These are phyloP conservation scores for Priocnemis perturbator DNA, from an alignment of 2,888 invertebrate species.

Conservation along the genomic window DNA sequence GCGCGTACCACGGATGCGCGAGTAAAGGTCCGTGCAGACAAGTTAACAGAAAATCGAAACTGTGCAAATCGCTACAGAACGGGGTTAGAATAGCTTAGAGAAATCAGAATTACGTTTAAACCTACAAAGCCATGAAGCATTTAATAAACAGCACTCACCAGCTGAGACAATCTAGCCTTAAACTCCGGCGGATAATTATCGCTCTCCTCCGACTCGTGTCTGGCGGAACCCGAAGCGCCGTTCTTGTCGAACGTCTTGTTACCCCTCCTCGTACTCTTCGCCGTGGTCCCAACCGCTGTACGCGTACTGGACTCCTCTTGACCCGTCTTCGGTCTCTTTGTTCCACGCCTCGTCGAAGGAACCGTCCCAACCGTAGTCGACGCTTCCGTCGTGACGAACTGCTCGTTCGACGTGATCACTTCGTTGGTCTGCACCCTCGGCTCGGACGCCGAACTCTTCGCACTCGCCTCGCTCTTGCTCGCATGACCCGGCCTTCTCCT, in stretches of 20 bases:
- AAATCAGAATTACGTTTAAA: too few species aligned
- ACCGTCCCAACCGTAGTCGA: conserved; percentile 20
- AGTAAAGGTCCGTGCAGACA: too few species aligned
- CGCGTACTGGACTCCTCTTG: background rate
- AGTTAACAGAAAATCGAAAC: too few species aligned
- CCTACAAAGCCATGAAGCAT: too few species aligned
- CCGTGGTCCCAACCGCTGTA: conserved; percentile 26
- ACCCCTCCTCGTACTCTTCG: conserved; percentile 52
- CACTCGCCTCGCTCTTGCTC: conserved; percentile 22
- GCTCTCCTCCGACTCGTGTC: conserved; percentile 51
- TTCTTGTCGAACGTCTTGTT: conserved; percentile 57
- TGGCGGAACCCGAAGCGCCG: conserved; percentile 30
- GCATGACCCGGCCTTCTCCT: conserved; percentile 58
- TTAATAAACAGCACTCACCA: conserved; percentile 60
- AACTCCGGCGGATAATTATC: conserved; percentile 72
- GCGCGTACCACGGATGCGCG: background rate
- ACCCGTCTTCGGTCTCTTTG: conserved; percentile 39
- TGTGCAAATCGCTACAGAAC: background rate
- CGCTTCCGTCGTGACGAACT: conserved; percentile 32
- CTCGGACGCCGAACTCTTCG: conserved; percentile 20
- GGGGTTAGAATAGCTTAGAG: background rate
- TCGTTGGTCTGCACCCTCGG: conserved; percentile 53
- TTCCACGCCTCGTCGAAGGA: conserved; percentile 39
- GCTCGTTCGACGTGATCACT: conserved; percentile 48
- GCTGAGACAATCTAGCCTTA: conserved; percentile 67